Base-by-base conservation (phyloP, 2,113 vertebrate species). In the Semicossyphus pulcher region DNA sequence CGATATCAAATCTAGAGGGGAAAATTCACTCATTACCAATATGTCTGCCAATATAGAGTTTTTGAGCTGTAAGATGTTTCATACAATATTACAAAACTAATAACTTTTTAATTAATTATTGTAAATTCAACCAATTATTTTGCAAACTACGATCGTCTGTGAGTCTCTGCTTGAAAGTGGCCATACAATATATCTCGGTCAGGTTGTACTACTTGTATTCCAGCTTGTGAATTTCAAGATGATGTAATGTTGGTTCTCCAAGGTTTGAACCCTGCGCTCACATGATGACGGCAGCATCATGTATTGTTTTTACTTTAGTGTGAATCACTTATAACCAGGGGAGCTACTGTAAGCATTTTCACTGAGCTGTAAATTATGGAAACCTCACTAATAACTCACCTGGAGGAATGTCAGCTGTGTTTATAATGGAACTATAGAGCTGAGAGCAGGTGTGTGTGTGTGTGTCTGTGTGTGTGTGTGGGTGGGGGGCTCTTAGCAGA, bases 321-420 rank as follows among this genome's bases (percentile, higher is more conserved):
- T 62, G 53, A 73, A 31, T 41, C 18, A 45, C 36, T n/a, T n/a
- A n/a, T n/a, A n/a, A n/a, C 45, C 47, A 25, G 75, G 75, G 66
- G 61, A 88, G 63, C 80, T 51, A 72, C 68, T 74, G 72, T 72
- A 63, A 84, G 78, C 60, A 59, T 77, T 61, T 66, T 63, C 74
- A 65, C 36, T 31, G 31, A 62, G 73, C 57, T 28, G 63, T 73
- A 76, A 71, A 80, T 72, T 20, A 65, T 39, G 18, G 56, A 71
- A 48, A 76, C 36, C 48, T 62, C 16, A 20, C 11, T 52, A 48
- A 76, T 70, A 51, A 59, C 45, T 71, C 61, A 64, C 36, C 44
- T 29, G 41, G 47, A 54, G 1, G 63, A 65, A 36, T 31, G 71
- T 88, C 87, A 88, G 79, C 75, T 81, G 82, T 85, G 80, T 87